Percentiles rank a stretch among this genome's conserved stretches.
Conservation (phyloP, 2,797 vertebrate species). For the Parotocinclus haroldoi region DNA sequence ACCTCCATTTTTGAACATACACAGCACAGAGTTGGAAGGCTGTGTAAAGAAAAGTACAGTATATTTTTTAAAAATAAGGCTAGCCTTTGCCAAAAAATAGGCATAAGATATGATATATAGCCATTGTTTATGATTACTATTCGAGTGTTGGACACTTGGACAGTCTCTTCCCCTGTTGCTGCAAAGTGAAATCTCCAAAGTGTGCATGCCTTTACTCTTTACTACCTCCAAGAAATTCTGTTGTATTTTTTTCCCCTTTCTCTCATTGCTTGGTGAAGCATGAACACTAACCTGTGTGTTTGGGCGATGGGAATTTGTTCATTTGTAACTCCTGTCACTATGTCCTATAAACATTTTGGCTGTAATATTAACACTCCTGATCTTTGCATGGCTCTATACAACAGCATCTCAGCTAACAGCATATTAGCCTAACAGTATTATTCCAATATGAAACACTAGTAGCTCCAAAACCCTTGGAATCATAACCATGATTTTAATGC, state of each 20-base stretch:
- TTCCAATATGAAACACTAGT: no score
- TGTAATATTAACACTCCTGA: constrained; percentile 21
- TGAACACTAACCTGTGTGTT: constrained; percentile 66
- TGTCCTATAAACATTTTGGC: constrained; percentile 30
- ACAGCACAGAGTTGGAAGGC: constrained; percentile 36
- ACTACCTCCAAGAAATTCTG: constrained; percentile 46
- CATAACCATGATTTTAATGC: no score
- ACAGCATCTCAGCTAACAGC: no score
- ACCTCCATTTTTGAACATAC: constrained; percentile 34
- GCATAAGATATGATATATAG: constrained; percentile 44
- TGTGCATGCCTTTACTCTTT: constrained; percentile 67
- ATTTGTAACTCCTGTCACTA: constrained; percentile 43
- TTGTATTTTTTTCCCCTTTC: constrained; percentile 21
- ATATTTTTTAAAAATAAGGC: constrained; percentile 9
- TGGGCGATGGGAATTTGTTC: constrained; percentile 61
- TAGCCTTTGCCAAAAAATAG: constrained; percentile 52
- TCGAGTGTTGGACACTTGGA: constrained; percentile 14
- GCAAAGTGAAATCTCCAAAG: constrained; percentile 58
- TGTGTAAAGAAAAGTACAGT: constrained; percentile 13
- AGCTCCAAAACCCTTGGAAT: no score
- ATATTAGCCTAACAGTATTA: no score
- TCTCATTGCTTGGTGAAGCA: constrained; percentile 59
- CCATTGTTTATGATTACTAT: constrained; percentile 10
- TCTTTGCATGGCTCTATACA: no score
- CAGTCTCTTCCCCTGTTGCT: constrained; percentile 47